Percentiles rank a stretch among this genome's conserved stretches.
These are phyloP conservation scores for Dasyprocta punctata DNA, from an alignment of 2,113 vertebrate species.

Conservation along the genomic window DNA sequence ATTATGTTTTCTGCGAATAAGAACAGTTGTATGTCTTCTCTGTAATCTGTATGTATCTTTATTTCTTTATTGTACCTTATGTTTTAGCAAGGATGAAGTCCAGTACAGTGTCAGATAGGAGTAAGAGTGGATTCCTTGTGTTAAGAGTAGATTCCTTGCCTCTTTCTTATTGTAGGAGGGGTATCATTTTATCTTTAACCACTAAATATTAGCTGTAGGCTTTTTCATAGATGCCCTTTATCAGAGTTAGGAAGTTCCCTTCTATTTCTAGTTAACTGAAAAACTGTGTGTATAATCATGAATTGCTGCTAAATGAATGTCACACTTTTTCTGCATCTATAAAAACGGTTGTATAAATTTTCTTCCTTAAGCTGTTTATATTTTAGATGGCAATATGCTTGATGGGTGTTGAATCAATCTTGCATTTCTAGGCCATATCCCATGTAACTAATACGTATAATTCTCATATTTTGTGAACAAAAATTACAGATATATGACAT, in stretches of 20 bases:
- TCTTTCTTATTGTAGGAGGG: background rate
- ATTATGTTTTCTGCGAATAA: slow-evolving; percentile 17
- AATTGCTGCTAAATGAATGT: background rate
- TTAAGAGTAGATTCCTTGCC: background rate
- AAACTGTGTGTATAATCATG: background rate
- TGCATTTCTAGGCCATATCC: background rate
- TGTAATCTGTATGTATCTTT: background rate
- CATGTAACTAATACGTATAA: background rate
- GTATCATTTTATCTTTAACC: background rate
- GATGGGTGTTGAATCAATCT: background rate
- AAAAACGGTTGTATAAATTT: background rate
- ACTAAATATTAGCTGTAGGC: background rate
- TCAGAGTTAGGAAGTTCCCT: background rate
- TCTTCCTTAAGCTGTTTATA: background rate
- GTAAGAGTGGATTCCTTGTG: background rate
- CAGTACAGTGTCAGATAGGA: background rate
- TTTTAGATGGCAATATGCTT: background rate
- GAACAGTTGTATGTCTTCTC: background rate
- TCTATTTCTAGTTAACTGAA: slow-evolving; percentile 4
- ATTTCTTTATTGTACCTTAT: background rate
- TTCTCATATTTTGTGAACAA: slow-evolving; percentile 12
- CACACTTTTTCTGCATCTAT: background rate
- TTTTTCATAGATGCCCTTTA: background rate
- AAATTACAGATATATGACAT: background rate
- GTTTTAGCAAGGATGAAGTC: background rate